Evolutionary conservation across 2,888 invertebrate species (phyloP), one percentile per base, ranked within the genome.

Genomic region (Xestoiulus laeticollis): DNA sequence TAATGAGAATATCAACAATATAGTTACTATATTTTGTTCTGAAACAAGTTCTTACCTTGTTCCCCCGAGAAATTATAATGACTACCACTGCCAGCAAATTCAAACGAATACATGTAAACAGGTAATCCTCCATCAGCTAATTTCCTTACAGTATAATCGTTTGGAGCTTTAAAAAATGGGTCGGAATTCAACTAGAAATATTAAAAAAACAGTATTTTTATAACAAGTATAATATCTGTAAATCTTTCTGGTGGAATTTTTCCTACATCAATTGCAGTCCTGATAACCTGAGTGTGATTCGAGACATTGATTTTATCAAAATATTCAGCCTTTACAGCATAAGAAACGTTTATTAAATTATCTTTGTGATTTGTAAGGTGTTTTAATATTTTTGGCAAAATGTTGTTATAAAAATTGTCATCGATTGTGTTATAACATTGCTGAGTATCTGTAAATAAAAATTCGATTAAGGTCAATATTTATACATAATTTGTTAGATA

Each of bases 301-400:
- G 43, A 85, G 26, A 87, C 87, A 30, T 87, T 85, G 2, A 87
- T 59, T 87, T 85, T 59, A 38, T 87, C 85, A n/a, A 19, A 87
- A 22, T 87, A 87, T 87, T 87, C 53, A 19, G 33, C 85, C 85
- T 87, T 87, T 12, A 87, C 32, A 30, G 87, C 87, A 59, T 87
- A 87, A 1, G 87, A 87, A 6, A 87, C 59, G 22, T 85, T 87
- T 16, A 87, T 10, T 12, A 87, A n/a, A 30, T 87, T 87, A 1
- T n/a, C 4, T 8, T 83, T 16, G 43, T 82, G 82, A 1, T 82
- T 38, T 6, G 87, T 87, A 0, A 87, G 87, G 14, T 22, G 10
- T 1, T 83, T 22, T 8, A 87, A 6, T 3, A 87, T 16, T 2
- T 5, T 10, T 12, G 87, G 87, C 26, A 87, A n/a, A n/a, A 44